Base-by-base conservation (phyloP, 2,888 invertebrate species). In the Therioaphis trifolii region DNA sequence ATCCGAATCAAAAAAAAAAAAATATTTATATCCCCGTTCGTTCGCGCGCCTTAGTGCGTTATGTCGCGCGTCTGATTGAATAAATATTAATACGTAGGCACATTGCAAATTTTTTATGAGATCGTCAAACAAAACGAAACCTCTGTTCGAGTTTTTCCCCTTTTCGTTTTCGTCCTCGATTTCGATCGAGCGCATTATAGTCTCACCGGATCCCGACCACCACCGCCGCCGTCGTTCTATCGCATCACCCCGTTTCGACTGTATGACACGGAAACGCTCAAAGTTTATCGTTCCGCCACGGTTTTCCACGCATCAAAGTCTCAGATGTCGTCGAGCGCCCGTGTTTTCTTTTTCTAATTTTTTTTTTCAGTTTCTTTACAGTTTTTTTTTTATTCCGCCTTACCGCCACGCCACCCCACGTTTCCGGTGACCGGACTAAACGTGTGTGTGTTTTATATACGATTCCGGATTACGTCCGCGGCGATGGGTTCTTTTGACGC, bases 361-460 rank as follows among this genome's bases (percentile, higher is more conserved):
- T n/a, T n/a, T n/a, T n/a, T n/a, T n/a, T n/a, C n/a, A n/a, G n/a
- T n/a, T n/a, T n/a, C n/a, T n/a, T n/a, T n/a, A n/a, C n/a, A n/a
- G n/a, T 58, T 43, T 24, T 4, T 58, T 58, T 43, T 63, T 77
- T 46, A 49, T 49, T 24, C 46, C 24, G 0, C 58, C 1, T 66
- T 63, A 29, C 24, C 12, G 35, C n/a, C 55, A n/a, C 55, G 49
- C 18, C 2, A 21, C 21, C 18, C 74, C n/a, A n/a, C 21, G 63
- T 71, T 80, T 72, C 46, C 71, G n/a, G 80, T 61, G 43, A 80
- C 80, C 58, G 71, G 14, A 72, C 52, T 80, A 71, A 80, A 80
- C 61, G 61, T 46, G 61, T 72, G n/a, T 66, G 7, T 35, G 7
- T 66, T 61, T 43, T 71, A n/a, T 80, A 21, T 61, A 61, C 61